phyloP scores from a whole-genome alignment of 2,888 invertebrate species.

The Lepidonotus clava region DNA sequence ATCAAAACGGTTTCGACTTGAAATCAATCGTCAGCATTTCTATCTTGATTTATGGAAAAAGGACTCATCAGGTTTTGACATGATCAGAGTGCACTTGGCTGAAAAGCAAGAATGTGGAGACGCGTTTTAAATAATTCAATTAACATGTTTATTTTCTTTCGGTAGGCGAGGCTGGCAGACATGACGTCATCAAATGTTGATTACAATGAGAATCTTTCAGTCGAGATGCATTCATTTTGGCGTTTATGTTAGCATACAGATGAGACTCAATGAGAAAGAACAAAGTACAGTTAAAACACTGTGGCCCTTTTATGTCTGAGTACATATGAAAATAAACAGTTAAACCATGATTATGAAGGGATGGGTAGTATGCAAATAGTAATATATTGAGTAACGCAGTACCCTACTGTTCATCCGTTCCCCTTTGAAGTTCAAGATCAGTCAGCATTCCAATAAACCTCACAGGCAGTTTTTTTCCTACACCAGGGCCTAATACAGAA shows the following conservation, averaged over 20 bases:
- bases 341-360: conserved; percentile 34
- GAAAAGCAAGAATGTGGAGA: too few relatives aligned
- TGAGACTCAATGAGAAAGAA: conserved; percentile 35
- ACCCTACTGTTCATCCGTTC: background rate
- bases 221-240: conserved; percentile 43
- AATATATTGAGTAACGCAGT: background rate
- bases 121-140: conserved; percentile 40
- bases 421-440: background rate
- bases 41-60: too few relatives aligned
- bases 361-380: background rate
- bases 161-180: conserved; percentile 53
- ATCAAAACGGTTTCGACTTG: too few relatives aligned
- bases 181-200: conserved; percentile 38
- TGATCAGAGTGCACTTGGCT: too few relatives aligned
- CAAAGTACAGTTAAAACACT: conserved; percentile 38
- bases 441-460: background rate
- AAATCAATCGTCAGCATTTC: too few relatives aligned
- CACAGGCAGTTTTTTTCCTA: background rate
- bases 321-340: background rate
- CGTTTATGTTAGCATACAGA: conserved; percentile 39
- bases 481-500: too few relatives aligned
- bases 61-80: too few relatives aligned
- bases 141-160: conserved; percentile 51
- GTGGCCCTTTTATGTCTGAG: conserved; percentile 22
- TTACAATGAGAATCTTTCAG: conserved; percentile 41